phyloP scores from a whole-genome alignment of 2,113 vertebrate genomes.

The Lasiurus cinereus region DNA sequence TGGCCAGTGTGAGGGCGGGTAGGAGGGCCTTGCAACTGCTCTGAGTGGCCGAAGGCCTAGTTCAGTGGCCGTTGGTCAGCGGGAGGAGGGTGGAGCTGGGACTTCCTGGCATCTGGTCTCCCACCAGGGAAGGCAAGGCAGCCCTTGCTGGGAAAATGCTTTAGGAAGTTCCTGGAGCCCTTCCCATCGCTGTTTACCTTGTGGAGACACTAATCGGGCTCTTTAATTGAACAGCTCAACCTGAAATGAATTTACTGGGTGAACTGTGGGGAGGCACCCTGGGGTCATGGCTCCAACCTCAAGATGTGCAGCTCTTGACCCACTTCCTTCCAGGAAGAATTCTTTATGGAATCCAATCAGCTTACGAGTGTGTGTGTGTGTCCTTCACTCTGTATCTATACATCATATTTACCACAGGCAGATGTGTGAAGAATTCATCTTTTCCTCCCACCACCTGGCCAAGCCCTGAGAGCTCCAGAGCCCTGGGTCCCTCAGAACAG shows the following conservation, averaged over 20 bases:
- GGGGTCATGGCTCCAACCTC: neutral
- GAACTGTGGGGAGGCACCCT: neutral
- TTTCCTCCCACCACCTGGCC: neutral
- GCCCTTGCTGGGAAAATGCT: neutral
- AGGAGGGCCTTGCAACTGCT: neutral
- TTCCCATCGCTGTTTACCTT: constrained; percentile 41
- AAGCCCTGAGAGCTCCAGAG: neutral
- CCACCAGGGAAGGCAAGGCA: constrained; percentile 45
- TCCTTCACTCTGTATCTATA: too few relatives aligned
- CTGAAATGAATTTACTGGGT: constrained; percentile 54
- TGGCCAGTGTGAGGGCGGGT: neutral
- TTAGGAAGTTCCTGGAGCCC: constrained; percentile 47
- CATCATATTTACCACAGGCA: neutral
- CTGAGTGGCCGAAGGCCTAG: neutral
- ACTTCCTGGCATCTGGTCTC: constrained; percentile 37
- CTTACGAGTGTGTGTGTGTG: fast-evolving
- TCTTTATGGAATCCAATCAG: neutral
- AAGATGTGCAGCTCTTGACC: neutral
- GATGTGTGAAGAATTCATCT: neutral
- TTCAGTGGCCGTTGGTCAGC: neutral
- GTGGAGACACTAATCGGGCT: neutral
- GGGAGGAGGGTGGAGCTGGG: neutral
- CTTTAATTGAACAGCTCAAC: constrained; percentile 38
- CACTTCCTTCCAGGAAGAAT: constrained; percentile 39
- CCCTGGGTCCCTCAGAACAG: neutral